Base-by-base conservation (phyloP, 2,797 vertebrate genomes). In the Sebastes kiyomatsui region DNA sequence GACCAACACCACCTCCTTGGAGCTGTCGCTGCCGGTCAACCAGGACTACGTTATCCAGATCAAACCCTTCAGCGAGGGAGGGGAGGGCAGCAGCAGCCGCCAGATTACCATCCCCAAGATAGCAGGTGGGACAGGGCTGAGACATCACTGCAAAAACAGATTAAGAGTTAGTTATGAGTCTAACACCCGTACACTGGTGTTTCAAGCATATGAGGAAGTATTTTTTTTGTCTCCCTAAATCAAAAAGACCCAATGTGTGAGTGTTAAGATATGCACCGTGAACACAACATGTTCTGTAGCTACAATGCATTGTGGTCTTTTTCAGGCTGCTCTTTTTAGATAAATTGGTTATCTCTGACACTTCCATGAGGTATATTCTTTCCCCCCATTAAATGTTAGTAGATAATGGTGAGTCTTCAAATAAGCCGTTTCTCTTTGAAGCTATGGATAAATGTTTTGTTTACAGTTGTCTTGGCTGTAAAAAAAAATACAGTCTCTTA, bases 31-130 rank as follows among this genome's bases (percentile, higher is more conserved):
- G 90, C 98, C 98, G 0, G 93, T 97, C 27, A 95, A 99, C 11
- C 96, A 98, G 92, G 98, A 99, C 90, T 99, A 98, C 52, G 96
- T 98, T 79, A 96, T 99, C 73, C 97, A 99, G 94, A 98, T 99
- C 80, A 97, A 96, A 90, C 97, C 98, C 10, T 96, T 98, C 94
- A 98, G 98, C 0, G 98, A 99, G 62, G 98, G 98, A 13, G 98
- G 98, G 0, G 98, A 98, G 0, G 98, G 98, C 80, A 97, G 95
- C 93, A 97, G 97, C 95, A 99, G 98, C 55, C 94, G 95, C 72
- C 97, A 97, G 75, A 98, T 99, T 88, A 97, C 96, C 81, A 99
- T 99, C 82, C 98, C 98, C 89, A 98, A 97, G 83, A 92, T 93
- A 85, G 86, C 95, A 96, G 96, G 96, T 96, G 61, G 65, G 92